These are phyloP conservation scores for Papilio xuthus DNA, from an alignment of 1,140 invertebrate genomes.

Conservation along the genomic window DNA sequence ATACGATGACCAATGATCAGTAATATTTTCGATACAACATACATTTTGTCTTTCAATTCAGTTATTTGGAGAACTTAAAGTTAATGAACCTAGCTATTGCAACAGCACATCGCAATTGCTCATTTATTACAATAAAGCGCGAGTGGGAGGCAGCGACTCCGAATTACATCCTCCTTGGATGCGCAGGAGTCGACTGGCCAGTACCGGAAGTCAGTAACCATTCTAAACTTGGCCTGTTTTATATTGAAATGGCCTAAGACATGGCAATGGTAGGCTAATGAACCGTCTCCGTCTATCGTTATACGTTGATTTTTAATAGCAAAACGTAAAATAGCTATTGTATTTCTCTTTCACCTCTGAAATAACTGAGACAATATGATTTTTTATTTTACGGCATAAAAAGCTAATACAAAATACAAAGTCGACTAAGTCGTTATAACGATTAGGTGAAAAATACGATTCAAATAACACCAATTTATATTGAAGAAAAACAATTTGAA, in stretches of 20 bases:
- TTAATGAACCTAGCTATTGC: not conserved
- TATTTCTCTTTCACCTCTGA: too few species aligned
- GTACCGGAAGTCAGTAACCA: constrained; percentile 30
- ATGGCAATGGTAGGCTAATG: constrained; percentile 10
- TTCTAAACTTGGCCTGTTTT: constrained; percentile 37
- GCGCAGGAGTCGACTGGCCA: constrained; percentile 9
- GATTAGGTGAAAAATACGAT: not conserved
- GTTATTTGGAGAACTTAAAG: too few species aligned
- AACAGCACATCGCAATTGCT: not conserved
- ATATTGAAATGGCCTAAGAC: constrained; percentile 17
- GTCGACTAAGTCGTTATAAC: too few species aligned
- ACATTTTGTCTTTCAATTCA: too few species aligned
- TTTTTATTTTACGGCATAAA: too few species aligned
- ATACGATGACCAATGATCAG: too few species aligned
- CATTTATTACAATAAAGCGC: constrained; percentile 15
- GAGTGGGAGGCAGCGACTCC: constrained; percentile 27
- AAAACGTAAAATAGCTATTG: too few species aligned
- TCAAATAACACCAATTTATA: not conserved
- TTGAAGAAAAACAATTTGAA: not conserved
- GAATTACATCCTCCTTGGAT: constrained; percentile 34
- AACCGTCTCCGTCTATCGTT: not conserved
- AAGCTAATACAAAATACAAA: too few species aligned
- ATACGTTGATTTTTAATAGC: too few species aligned
- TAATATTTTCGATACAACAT: too few species aligned
- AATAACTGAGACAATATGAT: too few species aligned